A percentile compares a stretch with the other conserved stretches of the same genome.
Conservation (phyloP, 2,888 invertebrate species). For the Drosophila kokeensis region DNA sequence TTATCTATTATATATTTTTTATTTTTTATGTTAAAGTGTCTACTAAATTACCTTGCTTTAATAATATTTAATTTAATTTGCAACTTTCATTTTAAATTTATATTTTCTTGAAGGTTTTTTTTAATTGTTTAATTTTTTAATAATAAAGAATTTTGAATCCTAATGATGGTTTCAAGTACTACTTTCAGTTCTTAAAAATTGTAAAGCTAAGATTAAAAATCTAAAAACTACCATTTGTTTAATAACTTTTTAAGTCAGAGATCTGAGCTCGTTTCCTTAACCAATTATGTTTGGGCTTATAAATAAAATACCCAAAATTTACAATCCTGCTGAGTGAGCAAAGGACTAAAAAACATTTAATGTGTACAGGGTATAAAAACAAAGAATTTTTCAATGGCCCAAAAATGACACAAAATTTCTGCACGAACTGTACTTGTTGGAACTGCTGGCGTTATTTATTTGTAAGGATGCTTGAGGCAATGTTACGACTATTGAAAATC, state of each 20-base stretch:
- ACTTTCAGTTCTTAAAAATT: not conserved
- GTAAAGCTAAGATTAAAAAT: not conserved
- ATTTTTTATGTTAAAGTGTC: not conserved
- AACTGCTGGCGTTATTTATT: conserved; percentile 60
- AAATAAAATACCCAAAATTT: not conserved
- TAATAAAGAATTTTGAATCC: not conserved
- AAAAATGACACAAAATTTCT: conserved; percentile 42
- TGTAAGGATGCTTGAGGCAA: conserved; percentile 55
- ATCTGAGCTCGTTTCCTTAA: not conserved
- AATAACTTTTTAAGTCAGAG: not conserved
- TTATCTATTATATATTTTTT: not conserved
- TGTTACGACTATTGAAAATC: conserved; percentile 58
- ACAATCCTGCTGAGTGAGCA: not conserved
- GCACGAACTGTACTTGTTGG: conserved; percentile 64
- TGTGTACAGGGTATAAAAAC: conserved; percentile 31
- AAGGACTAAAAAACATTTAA: not conserved
- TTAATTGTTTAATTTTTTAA: not conserved
- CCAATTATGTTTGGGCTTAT: not conserved
- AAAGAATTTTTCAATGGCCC: conserved; percentile 51
- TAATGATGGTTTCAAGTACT: not conserved
- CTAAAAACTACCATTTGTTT: not conserved
- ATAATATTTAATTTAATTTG: not conserved
- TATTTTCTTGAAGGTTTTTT: not conserved
- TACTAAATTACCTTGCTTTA: not conserved
- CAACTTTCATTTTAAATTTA: not conserved